Evolutionary conservation across 2,888 invertebrate species (phyloP).

Genomic region (Hydrotaea diabolus): DNA sequence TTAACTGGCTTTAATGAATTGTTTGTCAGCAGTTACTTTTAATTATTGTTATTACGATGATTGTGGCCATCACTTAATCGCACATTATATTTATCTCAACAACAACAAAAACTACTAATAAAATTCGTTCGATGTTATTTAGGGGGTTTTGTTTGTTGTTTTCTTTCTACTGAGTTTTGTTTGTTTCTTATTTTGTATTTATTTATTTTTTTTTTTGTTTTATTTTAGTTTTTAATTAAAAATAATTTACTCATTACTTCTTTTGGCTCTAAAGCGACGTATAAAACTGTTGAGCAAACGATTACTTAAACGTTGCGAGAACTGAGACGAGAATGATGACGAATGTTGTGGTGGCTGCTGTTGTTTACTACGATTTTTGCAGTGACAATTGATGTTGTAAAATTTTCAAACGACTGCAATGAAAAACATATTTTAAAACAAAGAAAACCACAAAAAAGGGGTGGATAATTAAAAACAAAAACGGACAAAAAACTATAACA

Average conservation of each 20-base stretch:
- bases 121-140: constrained; percentile 33
- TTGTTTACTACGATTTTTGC: constrained; percentile 62
- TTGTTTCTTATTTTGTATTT: constrained; percentile 24
- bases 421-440: constrained; percentile 3
- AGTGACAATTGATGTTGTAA: constrained; percentile 62
- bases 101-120: constrained; percentile 14
- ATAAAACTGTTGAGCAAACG: constrained; percentile 74
- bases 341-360: constrained; percentile 60
- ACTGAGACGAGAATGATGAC: constrained; percentile 69
- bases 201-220: constrained; percentile 36
- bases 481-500: not conserved
- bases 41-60: not conserved
- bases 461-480: constrained; percentile 2
- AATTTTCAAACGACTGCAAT: constrained; percentile 67
- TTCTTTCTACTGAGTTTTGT: too few relatives aligned
- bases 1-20: not conserved
- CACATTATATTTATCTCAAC: too few relatives aligned
- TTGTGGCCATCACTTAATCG: not conserved
- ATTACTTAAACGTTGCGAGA: constrained; percentile 68
- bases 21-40: too few relatives aligned
- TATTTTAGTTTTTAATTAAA: too few relatives aligned
- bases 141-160: not conserved
- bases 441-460: not conserved
- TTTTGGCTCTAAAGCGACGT: constrained; percentile 69
- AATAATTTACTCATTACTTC: constrained; percentile 50